Evolutionary conservation across 2,888 invertebrate species (phyloP).

Genomic region (Apodemia hepburni): DNA sequence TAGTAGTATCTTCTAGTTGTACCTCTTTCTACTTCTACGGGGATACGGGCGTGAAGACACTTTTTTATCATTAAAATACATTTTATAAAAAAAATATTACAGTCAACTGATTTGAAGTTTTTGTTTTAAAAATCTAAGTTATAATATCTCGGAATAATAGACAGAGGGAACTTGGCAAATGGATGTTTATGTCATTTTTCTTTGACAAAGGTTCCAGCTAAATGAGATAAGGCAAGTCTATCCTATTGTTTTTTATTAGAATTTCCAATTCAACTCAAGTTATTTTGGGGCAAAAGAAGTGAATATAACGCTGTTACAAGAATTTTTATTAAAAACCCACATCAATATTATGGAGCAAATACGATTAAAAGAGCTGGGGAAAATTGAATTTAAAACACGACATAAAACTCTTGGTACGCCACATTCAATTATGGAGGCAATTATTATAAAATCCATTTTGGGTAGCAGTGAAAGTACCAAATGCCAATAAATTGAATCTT

Average conservation of each 20-base stretch:
- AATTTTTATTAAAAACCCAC: not conserved
- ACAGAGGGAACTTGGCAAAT: slow-evolving; percentile 18
- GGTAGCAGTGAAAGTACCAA: too few species aligned
- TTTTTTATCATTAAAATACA: too few species aligned
- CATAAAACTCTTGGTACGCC: not conserved
- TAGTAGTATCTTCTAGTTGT: too few species aligned
- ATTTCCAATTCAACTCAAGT: slow-evolving; percentile 38
- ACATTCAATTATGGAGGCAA: slow-evolving; percentile 3
- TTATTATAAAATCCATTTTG: not conserved
- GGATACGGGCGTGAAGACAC: too few species aligned
- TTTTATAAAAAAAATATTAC: too few species aligned
- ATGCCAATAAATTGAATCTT: too few species aligned
- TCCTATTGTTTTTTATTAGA: slow-evolving; percentile 22
- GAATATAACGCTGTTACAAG: not conserved
- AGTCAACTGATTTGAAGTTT: too few species aligned
- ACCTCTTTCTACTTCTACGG: too few species aligned
- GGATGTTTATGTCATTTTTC: slow-evolving; percentile 23
- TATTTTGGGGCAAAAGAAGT: not conserved
- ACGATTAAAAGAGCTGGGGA: not conserved
- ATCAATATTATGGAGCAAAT: not conserved
- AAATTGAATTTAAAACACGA: not conserved
- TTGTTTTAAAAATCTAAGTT: too few species aligned
- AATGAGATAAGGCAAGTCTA: slow-evolving; percentile 19
- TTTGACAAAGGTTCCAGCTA: slow-evolving; percentile 21
- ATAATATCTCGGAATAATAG: slow-evolving; percentile 3